Conservation (phyloP, 2,797 vertebrate genomes). For the Sebastes oblongus region DNA sequence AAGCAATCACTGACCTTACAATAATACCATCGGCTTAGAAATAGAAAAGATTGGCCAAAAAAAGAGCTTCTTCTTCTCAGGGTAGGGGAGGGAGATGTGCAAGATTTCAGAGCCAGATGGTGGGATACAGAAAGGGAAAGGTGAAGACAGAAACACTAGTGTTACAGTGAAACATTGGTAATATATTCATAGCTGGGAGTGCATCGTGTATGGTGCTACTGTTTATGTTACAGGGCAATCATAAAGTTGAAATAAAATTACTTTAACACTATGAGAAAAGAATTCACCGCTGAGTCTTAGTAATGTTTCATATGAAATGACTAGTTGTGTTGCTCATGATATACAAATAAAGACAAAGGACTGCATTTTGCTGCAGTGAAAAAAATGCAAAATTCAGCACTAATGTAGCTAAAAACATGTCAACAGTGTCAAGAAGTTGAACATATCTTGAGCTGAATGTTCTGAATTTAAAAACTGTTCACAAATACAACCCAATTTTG, state of each 20-base stretch:
- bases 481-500: background rate
- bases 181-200: background rate
- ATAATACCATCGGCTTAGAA: constrained; percentile 19
- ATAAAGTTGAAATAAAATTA: background rate
- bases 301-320: background rate
- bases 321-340: background rate
- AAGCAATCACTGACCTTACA: constrained; percentile 30
- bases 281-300: background rate
- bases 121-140: background rate
- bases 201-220: background rate
- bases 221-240: background rate
- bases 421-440: background rate
- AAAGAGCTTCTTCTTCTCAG: background rate
- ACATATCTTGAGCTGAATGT: background rate
- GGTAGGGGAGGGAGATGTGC: background rate
- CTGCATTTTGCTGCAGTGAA: background rate
- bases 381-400: background rate
- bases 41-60: background rate
- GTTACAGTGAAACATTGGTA: background rate
- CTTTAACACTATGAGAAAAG: background rate
- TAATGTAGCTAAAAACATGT: background rate
- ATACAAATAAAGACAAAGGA: background rate
- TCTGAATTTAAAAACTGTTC: background rate
- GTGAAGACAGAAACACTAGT: background rate
- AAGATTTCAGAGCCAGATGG: constrained; percentile 2